Base-by-base conservation (phyloP, 2,888 invertebrate species). In the Coenonympha glycerion region DNA sequence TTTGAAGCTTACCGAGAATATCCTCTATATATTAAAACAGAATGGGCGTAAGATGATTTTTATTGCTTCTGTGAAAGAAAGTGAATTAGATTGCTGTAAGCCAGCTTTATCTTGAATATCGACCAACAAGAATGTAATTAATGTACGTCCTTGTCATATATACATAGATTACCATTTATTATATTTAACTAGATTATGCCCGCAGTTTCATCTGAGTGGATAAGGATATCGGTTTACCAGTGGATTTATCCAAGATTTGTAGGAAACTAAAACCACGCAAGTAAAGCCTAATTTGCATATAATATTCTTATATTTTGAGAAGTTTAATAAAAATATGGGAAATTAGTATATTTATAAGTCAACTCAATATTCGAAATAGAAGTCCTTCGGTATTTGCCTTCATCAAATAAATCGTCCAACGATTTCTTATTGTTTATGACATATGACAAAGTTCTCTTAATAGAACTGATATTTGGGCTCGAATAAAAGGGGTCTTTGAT, bases 31-130 rank as follows among this genome's bases (percentile, higher is more conserved):
- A 77, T 80, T 78, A 72, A 75, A 76, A 73, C 72, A 63, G 69
- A 80, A 76, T 76, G 69, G 67, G 61, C 62, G 47, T 82, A 79
- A 80, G 76, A 71, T 68, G 75, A 71, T 72, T 81, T 81, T 83
- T 83, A 83, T 76, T 68, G 63, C 66, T 53, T 36, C 52, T 52
- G 64, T 62, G 69, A 66, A 69, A 61, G 62, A 56, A 66, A 70
- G 59, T 73, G 73, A 78, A 79, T 75, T 72, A 69, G 65, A 73
- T 69, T 75, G 63, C 66, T 63, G 63, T 74, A 73, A 76, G 76
- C 60, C 59, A 61, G 64, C 66, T 63, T 68, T 66, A 41, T 65
- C 53, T 65, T 63, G 69, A 65, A 66, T 60, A 68, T 64, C 60
- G 57, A 49, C 56, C 58, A 52, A 49, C 49, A 42, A 52, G 42